These are phyloP conservation scores for Erebia epiphron DNA, from an alignment of 2,888 invertebrate genomes.

Conservation along the genomic window DNA sequence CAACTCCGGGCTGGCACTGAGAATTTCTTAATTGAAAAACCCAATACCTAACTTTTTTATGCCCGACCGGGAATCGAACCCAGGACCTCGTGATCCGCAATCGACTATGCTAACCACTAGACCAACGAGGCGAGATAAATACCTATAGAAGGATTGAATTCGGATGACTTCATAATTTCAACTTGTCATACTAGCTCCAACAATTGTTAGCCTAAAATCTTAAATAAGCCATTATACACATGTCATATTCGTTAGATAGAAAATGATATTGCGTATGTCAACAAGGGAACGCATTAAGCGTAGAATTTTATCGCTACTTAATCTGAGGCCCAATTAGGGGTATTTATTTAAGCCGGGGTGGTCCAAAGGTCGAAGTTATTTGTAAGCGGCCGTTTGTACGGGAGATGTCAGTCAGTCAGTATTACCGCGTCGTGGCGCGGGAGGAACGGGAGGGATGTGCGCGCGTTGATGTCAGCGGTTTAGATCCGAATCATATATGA, in stretches of 20 bases:
- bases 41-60: no score
- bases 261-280: constrained; percentile 47
- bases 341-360: constrained; percentile 72
- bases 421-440: constrained; percentile 57
- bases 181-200: constrained; percentile 12
- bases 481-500: constrained; percentile 30
- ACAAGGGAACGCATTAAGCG: constrained; percentile 54
- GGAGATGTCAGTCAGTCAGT: constrained; percentile 73
- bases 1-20: no score
- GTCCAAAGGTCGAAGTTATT: constrained; percentile 57
- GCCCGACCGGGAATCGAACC: no score
- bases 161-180: constrained; percentile 7
- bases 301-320: constrained; percentile 62
- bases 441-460: constrained; percentile 35
- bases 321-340: constrained; percentile 72
- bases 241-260: constrained; percentile 22
- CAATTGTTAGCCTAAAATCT: background rate
- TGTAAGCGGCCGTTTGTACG: constrained; percentile 47
- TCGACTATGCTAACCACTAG: no score
- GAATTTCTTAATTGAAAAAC: no score
- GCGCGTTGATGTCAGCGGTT: constrained; percentile 45
- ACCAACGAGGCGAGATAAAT: no score
- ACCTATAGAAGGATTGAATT: no score
- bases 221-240: constrained; percentile 21
- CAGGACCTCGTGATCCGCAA: no score